Base-by-base conservation (phyloP, 2,797 vertebrate genomes). In the Florisuga fusca region DNA sequence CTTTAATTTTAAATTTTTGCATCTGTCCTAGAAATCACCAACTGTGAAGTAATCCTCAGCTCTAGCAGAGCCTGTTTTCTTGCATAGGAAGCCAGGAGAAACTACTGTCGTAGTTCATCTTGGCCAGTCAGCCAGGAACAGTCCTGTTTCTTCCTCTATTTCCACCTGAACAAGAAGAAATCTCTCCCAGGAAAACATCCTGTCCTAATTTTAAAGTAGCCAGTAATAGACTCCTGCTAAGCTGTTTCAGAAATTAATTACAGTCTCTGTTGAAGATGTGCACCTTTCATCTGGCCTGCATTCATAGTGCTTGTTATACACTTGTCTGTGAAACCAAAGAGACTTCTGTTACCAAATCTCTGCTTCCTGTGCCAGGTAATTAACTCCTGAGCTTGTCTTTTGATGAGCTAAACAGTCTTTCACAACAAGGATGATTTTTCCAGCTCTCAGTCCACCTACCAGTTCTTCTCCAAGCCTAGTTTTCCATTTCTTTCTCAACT, bases 121-220 rank as follows among this genome's bases (percentile, higher is more conserved):
- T 68, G 62, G 68, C 51, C 76, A 64, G 46, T 36, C 43, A 92
- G 64, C 33, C 85, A 94, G 58, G 66, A 91, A 80, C 6, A 71
- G 58, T 6, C 15, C 80, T 61, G 33, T 48, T 92, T 85, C 76
- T 91, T 91, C 61, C 78, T 91, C 79, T 9, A 29, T 48, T 84
- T 93, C 34, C 34, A 58, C 81, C 20, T 81, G 34, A 87, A 83
- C 13, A 53, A 76, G 64, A 64, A 72, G n/a, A 58, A 74, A 75
- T 73, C 51, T 63, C 64, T 43, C 53, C 1, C 16, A 31, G 27
- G 43, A 92, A 90, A 79, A 92, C 57, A 87, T 84, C 84, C 67
- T 84, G 84, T 93, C 87, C 85, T 73, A 29, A 79, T 94, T 91
- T 81, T 84, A 31, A 92, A 92, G 76, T 31, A 51, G 62, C 43